Base-by-base conservation (phyloP, 2,797 vertebrate genomes). In the Diceros bicornis region DNA sequence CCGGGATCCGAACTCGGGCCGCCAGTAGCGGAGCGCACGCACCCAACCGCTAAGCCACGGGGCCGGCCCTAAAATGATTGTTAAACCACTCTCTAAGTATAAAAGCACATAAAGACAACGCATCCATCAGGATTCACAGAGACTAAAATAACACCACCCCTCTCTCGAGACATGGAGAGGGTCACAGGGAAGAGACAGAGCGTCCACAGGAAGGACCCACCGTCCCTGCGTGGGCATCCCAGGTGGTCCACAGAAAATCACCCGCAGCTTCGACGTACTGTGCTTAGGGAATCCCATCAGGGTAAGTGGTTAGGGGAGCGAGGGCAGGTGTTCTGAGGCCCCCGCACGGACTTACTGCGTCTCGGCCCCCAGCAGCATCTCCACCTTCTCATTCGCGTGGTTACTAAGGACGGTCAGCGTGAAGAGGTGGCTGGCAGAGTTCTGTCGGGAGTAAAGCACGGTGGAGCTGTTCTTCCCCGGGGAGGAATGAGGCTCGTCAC, bases 281-380 rank as follows among this genome's bases (percentile, higher is more conserved):
- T 47, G 9, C 47, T 57, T 17, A 57, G 77, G 52, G 52, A 34
- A n/a, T 57, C 52, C 34, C 21, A 57, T 21, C 55, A 27, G 52
- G 66, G 18, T n/a, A 41, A 17, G 5, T 0, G 14, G 37, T 44
- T 7, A 8, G 21, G 37, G 34, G 21, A 23, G 3, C 0, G 16
- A 29, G 0, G 16, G 7, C 62, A 18, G 74, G 4, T 6, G 6
- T 2, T 18, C 69, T 4, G 41, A 18, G 47, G 1, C 37, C 37
- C 37, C 10, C 0, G 2, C 9, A 0, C 7, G 9, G 27, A 99
- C 99, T 99, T 98, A 99, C 99, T 98, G 99, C 0, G 99, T 98
- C 92, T 99, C 99, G 0, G 99, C 98, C 34, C 99, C 99, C 14
- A 99, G 98, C 82, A 99, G 98, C 99, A 99, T 99, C 89, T 99